Conservation (phyloP, 2,797 vertebrate genomes). For the Neoniphon sammara region DNA sequence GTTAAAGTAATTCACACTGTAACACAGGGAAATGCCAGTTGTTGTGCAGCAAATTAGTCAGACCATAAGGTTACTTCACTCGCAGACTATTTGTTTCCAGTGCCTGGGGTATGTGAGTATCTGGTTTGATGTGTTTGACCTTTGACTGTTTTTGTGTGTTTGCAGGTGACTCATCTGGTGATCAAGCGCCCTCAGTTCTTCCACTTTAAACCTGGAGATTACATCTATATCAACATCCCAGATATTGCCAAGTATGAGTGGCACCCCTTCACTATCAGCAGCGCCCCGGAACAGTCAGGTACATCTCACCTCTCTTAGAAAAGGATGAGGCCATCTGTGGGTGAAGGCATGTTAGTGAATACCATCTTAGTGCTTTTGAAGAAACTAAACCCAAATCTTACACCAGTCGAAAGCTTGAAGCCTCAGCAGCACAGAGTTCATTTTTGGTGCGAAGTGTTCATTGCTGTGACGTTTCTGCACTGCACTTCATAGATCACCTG, state of each 20-base stretch:
- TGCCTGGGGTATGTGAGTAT: not conserved
- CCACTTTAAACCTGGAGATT: conserved; percentile 91
- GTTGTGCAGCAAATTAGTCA: not conserved
- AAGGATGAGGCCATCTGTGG: too few relatives aligned
- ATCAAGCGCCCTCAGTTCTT: conserved; percentile 88
- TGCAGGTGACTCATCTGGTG: conserved; percentile 92
- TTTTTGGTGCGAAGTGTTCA: too few relatives aligned
- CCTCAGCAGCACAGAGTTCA: too few relatives aligned
- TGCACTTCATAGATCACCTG: too few relatives aligned
- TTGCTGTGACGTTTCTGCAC: too few relatives aligned
- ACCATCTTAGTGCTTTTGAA: too few relatives aligned
- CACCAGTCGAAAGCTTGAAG: too few relatives aligned
- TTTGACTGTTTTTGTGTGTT: conserved; percentile 12
- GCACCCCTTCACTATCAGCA: conserved; percentile 96
- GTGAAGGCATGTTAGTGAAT: too few relatives aligned
- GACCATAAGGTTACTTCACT: not conserved
- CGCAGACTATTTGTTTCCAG: not conserved
- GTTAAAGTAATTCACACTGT: not conserved
- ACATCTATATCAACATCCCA: conserved; percentile 90
- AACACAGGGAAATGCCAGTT: not conserved
- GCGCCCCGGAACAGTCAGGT: conserved; percentile 91
- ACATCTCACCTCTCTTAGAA: not conserved
- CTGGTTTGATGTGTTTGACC: not conserved
- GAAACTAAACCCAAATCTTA: too few relatives aligned
- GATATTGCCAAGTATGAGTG: conserved; percentile 90